A percentile compares a stretch with the other conserved stretches of the same genome.
Evolutionary conservation across 1,140 invertebrate genomes (phyloP).

Genomic region (Palaemon carinicauda): DNA sequence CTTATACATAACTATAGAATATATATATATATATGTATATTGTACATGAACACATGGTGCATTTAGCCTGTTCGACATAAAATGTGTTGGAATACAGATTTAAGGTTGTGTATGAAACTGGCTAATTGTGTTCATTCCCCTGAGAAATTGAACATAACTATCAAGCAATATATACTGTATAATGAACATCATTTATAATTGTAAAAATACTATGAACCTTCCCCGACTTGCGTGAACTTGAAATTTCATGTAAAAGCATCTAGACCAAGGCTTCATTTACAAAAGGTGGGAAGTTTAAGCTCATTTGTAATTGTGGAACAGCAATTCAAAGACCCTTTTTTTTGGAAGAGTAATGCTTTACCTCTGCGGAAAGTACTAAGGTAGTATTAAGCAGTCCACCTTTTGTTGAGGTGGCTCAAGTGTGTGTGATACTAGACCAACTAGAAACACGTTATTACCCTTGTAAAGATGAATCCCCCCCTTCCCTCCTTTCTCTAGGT

Average conservation of each 20-base stretch:
- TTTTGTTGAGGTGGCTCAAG: slow-evolving; percentile 45
- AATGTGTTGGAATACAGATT: no score
- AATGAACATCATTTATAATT: background rate
- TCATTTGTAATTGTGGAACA: background rate
- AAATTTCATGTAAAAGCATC: slow-evolving; percentile 31
- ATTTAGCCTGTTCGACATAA: no score
- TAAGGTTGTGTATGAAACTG: background rate
- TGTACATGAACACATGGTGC: background rate
- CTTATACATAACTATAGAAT: no score
- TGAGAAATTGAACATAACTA: no score
- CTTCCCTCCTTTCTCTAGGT: background rate
- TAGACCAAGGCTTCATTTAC: slow-evolving; percentile 50
- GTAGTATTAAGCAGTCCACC: slow-evolving; percentile 53
- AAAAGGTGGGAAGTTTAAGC: slow-evolving; percentile 51
- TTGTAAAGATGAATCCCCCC: slow-evolving; percentile 28
- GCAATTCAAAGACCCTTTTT: no score
- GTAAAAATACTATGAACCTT: slow-evolving; percentile 9
- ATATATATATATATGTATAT: no score
- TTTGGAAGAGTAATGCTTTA: no score
- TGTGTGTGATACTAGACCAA: slow-evolving; percentile 50
- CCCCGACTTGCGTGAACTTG: slow-evolving; percentile 33
- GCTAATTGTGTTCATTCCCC: background rate
- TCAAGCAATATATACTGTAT: no score
- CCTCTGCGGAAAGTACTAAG: background rate
- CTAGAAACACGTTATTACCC: slow-evolving; percentile 51